Evolutionary conservation across 2,797 vertebrate species (phyloP), one percentile per base, ranked within the genome.

Genomic region (Eurystomus glaucurus): DNA sequence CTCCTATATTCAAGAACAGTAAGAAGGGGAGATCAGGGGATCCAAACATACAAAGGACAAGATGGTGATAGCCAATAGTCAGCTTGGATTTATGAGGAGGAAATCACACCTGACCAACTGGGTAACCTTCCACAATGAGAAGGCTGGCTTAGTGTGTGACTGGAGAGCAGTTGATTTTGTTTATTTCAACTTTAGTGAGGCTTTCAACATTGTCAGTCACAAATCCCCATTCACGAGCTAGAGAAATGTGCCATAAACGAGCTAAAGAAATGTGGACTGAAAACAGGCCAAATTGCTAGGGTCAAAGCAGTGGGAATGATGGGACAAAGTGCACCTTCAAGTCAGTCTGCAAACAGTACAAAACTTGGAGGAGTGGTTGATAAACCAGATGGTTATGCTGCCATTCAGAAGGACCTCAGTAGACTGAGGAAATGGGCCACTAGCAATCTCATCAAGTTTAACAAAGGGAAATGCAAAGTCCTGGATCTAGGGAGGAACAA

Each of bases 31-130:
- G 50, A 52, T 8, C 1, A 3, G 11, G 7, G 6, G 7, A 75
- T 57, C 50, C 31, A 80, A 75, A 75, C 21, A 55, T 16, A 62
- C 22, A 58, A 60, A 54, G 26, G 33, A 75, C 45, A 52, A 57
- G 41, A 71, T 6, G 12, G 41, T 19, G 50, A 69, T 0, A 58
- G 29, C 1, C 0, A 55, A 37, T 1, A 62, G 41, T 51, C 35
- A 55, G 7, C 21, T 55, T 62, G 19, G 57, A 69, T 64, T 78
- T 69, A 64, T 37, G 22, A 78, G 51, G 3, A 39, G 14, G 19
- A 74, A 91, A 70, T 50, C 15, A 70, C 1, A 10, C 64, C 66
- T 55, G n/a, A 61, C n/a, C 25, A 70, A 66, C 7, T 21, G 72
- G 9, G 43, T 10, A 83, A 31, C n/a, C 52, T 50, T 61, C 52